Base-by-base conservation (phyloP, 1,140 invertebrate genomes). In the Lasioglossum baleicum region DNA sequence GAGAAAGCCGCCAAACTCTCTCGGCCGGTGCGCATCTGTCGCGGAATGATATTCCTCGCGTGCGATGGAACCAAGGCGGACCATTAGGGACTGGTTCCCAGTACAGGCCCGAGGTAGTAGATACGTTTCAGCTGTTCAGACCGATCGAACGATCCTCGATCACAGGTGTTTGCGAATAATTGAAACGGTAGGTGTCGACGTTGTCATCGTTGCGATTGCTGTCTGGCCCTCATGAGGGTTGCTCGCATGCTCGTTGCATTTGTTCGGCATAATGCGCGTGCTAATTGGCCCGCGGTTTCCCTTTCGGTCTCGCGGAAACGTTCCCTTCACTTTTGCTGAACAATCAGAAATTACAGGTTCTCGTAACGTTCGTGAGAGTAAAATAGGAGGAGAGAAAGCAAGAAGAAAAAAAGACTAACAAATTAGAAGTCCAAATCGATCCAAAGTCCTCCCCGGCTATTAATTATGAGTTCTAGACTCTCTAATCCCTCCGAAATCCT, bases 21-120 rank as follows among this genome's bases (percentile, higher is more conserved):
- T 20, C 64, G 11, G 66, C 31, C 61, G 74, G 82, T 78, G 67
- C 68, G 53, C 83, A 84, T 80, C 85, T 87, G 85, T 87, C 86
- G 82, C 63, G 58, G 17, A 81, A 61, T 74, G 66, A 74, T 72
- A 78, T 60, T 53, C 44, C 13, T 77, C 61, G 26, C 11, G 15
- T 13, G 48, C 51, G 17, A 72, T 72, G 65, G 76, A 78, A 56
- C 56, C 69, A n/a, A 42, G 35, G 44, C 51, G 51, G 17, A 56
- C 35, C 66, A 51, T 40, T n/a, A n/a, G 60, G 22, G 22, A 63
- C 13, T 2, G 20, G 26, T 64, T 64, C 15, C n/a, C 42, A 5
- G 40, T 26, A 64, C 67, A 10, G 10, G 60, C 10, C 8, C 15
- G n/a, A 44, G 26, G 69, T 35, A 35, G 69, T 35, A 35, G 35